Conservation (phyloP, 2,797 vertebrate species). For the Poecilia velifera region DNA sequence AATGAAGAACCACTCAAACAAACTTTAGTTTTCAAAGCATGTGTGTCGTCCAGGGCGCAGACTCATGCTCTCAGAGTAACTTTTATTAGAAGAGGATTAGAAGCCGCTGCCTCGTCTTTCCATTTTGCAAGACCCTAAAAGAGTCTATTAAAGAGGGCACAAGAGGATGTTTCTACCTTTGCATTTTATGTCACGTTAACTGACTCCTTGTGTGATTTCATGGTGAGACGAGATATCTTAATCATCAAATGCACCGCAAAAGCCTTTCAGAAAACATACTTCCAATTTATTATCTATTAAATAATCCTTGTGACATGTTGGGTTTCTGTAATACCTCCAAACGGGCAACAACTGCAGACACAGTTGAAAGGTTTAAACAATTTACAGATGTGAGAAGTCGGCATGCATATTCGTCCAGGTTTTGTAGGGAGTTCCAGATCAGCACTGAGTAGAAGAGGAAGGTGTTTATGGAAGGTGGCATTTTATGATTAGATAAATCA, state of each 20-base stretch:
- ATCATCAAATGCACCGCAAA: background rate
- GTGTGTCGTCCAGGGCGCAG: background rate
- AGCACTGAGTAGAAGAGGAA: background rate
- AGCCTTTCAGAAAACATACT: background rate
- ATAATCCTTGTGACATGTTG: background rate
- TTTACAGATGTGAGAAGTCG: background rate
- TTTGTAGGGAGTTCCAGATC: background rate
- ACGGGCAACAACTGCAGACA: background rate
- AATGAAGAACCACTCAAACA: background rate
- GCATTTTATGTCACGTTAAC: background rate
- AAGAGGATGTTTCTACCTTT: background rate
- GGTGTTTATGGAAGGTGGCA: background rate
- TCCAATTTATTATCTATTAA: background rate
- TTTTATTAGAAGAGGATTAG: background rate
- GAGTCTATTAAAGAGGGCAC: background rate
- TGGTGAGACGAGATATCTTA: background rate
- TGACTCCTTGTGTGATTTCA: background rate
- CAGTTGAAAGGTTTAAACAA: background rate
- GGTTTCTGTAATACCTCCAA: background rate
- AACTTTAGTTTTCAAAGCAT: background rate
- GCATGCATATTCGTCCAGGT: background rate
- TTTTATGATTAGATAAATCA: background rate
- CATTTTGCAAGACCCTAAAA: background rate
- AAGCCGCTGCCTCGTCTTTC: background rate
- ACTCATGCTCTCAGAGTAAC: background rate